Evolutionary conservation across 2,113 vertebrate genomes (phyloP), one percentile per base, ranked within the genome.

Genomic region (Ceyx cyanopectus): DNA sequence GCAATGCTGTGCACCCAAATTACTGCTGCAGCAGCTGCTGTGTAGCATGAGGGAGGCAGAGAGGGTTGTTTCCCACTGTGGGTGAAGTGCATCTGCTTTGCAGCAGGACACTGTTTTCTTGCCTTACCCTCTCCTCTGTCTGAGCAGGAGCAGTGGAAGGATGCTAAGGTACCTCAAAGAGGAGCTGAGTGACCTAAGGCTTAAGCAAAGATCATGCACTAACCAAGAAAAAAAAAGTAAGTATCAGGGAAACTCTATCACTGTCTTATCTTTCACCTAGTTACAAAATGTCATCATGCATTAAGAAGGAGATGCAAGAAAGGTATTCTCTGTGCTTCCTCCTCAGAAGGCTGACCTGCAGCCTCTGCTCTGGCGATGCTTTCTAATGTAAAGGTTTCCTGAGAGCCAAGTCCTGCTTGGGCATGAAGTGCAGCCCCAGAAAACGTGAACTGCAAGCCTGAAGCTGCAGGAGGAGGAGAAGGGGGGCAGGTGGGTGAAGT

Each of bases 1-100:
- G 53, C 5, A 0, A 23, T 65, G 66, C 46, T 82, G 46, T 40
- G 53, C 32, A 4, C 37, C 17, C 32, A 12, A 32, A 21, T 46
- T 51, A 12, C 53, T 72, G 63, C 27, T 1, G 6, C 8, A 40
- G 34, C 30, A 45, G 43, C 34, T 54, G 56, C 62, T 19, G 7
- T 5, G 0, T 0, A 9, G 50, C 13, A 12, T 50, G 13, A 34
- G 32, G 32, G 26, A 26, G 32, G 24, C 0, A 5, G 18, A 8
- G 34, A 7, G 12, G 22, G 48, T 21, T 41, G 41, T 26, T 58
- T 45, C 57, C 72, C 7, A 4, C 11, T 12, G 4, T 10, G 41
- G 5, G 23, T 40, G 23, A 22, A 40, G 37, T n/a, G n/a, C n/a
- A n/a, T n/a, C 22, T 66, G 26, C 14, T 72, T 32, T 32, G 48